Evolutionary conservation across 1,140 invertebrate species (phyloP), one percentile per base, ranked within the genome.

Genomic region (Ladona fulva): DNA sequence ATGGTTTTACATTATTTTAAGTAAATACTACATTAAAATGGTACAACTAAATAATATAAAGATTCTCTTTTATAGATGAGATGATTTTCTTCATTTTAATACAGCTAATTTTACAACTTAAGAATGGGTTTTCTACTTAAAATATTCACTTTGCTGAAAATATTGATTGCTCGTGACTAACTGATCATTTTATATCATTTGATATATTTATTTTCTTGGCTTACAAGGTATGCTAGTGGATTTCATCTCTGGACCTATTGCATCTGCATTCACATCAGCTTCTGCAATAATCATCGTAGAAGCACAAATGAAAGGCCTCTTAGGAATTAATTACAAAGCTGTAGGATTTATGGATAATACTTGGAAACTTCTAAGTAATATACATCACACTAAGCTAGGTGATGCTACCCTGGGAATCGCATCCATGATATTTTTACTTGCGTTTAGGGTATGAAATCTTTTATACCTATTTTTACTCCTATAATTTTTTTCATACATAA

Each of bases 211-310:
- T 37, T 37, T 37, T 37, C 8, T 37, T 37, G 1, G 29, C n/a
- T n/a, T 37, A 37, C 42, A 83, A 97, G 97, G 96, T 80, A 97
- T 97, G 82, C 84, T 98, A 76, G 94, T 98, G 66, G 94, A 97
- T 82, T 93, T 97, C 82, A 98, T 99, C 78, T 97, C 96, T 0
- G 87, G 93, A 75, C 93, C 96, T 10, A 95, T 98, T 10, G 95
- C 95, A 42, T 94, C 92, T 80, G 95, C 94, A 14, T 98, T 98
- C 83, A 97, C 95, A 1, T 94, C 95, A 8, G 96, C 95, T 0
- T 96, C 95, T 7, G 94, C 96, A 0, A 87, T 98, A 22, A 97
- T 96, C 52, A 97, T 98, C 79, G 91, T 94, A 37, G 88, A 90
- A 19, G 91, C 95, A 0, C 97, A 99, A 86, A 82, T 98, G 5